Percentiles rank a stretch among this genome's conserved stretches.
Evolutionary conservation across 1,140 invertebrate species (phyloP).

Genomic region (Gonatopus flavifemur): DNA sequence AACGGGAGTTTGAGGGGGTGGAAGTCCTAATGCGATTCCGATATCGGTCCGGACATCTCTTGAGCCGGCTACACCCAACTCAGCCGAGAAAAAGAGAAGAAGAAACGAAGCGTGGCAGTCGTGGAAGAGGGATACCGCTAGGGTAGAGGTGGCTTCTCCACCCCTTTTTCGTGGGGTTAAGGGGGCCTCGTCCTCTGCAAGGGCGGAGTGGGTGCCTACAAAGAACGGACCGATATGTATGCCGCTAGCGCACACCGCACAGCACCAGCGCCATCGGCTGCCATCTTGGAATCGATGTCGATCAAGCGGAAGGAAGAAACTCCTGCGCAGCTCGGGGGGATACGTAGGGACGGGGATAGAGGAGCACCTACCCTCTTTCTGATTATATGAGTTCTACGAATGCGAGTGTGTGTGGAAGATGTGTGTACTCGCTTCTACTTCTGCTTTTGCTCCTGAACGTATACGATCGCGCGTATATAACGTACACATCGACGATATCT

Average conservation of each 20-base stretch:
- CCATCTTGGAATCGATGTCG: constrained; percentile 53
- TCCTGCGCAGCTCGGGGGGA: constrained; percentile 44
- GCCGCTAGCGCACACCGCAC: constrained; percentile 32
- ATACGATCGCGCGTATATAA: constrained; percentile 1
- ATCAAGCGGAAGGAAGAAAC: constrained; percentile 49
- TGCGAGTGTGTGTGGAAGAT: too few species aligned
- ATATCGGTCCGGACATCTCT: constrained; percentile 43
- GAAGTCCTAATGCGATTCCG: constrained; percentile 46
- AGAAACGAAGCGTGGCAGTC: constrained; percentile 12
- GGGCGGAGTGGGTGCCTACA: constrained; percentile 32
- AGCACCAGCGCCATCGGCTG: constrained; percentile 26
- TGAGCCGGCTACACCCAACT: constrained; percentile 32
- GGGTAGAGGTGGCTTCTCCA: constrained; percentile 24
- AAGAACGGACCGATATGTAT: constrained; percentile 43
- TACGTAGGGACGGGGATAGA: constrained; percentile 3
- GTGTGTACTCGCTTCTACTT: constrained; percentile 27
- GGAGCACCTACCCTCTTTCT: constrained; percentile 7
- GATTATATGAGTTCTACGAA: neutral
- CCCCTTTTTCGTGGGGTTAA: constrained; percentile 27
- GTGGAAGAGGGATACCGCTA: constrained; percentile 17
- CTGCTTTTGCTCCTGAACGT: constrained; percentile 14
- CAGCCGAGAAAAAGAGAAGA: neutral
- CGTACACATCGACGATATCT: neutral
- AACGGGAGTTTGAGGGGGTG: constrained; percentile 31
- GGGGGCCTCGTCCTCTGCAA: constrained; percentile 30